Evolutionary conservation across 2,797 vertebrate species (phyloP).

Genomic region (Salarias fasciatus): DNA sequence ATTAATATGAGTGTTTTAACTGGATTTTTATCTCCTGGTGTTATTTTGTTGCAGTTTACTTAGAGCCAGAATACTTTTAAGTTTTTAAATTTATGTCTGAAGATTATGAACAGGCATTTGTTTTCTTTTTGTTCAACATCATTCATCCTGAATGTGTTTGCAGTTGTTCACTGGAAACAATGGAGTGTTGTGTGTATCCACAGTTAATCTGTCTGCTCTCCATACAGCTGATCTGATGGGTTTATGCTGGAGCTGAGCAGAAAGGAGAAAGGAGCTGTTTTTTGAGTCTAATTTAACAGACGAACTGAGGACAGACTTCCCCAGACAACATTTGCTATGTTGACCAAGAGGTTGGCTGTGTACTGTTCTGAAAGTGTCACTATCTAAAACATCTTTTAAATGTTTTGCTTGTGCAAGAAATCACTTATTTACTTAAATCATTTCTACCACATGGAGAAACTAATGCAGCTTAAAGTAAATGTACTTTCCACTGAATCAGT

Average conservation of each 20-base stretch:
- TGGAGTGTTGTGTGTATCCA: conserved; percentile 51
- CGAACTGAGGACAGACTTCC: conserved; percentile 52
- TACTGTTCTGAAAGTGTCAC: not conserved
- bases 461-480: not conserved
- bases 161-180: conserved; percentile 59
- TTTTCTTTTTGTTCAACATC: conserved; percentile 6
- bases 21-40: too few species aligned
- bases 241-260: conserved; percentile 49
- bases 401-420: too few species aligned
- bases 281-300: conserved; percentile 43
- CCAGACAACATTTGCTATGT: not conserved
- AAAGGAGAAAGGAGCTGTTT: conserved; percentile 55
- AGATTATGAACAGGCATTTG: too few species aligned
- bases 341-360: too few species aligned
- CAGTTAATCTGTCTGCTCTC: conserved; percentile 63
- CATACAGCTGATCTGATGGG: conserved; percentile 54
- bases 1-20: not conserved
- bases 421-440: not conserved
- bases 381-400: conserved; percentile 9
- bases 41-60: too few species aligned
- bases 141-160: conserved; percentile 28
- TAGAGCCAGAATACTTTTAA: too few species aligned
- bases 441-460: not conserved
- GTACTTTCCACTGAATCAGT: not conserved
- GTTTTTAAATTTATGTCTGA: too few species aligned